A percentile compares a stretch with the other conserved stretches of the same genome.
These are phyloP conservation scores for Drosophila athabasca DNA, from an alignment of 1,140 invertebrate species.

Conservation along the genomic window DNA sequence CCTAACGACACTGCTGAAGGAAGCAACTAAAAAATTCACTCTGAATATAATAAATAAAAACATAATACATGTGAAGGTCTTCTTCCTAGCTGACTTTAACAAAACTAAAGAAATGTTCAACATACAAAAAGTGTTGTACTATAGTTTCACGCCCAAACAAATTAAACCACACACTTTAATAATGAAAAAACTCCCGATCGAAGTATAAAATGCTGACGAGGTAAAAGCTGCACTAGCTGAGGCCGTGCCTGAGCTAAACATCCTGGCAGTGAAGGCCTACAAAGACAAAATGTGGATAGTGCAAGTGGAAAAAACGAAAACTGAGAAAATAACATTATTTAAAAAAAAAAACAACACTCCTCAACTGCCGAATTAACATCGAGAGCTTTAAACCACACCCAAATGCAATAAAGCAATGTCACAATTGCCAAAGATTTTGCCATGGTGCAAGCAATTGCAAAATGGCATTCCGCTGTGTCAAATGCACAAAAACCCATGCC, in stretches of 20 bases:
- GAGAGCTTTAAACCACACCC: neutral
- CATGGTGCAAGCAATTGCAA: slow-evolving; percentile 19
- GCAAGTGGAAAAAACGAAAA: slow-evolving; percentile 3
- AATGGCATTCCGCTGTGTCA: slow-evolving; percentile 1
- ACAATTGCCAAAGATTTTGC: neutral
- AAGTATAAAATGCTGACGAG: too few species aligned
- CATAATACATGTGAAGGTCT: too few species aligned
- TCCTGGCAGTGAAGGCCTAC: neutral
- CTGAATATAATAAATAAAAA: too few species aligned
- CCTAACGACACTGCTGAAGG: too few species aligned
- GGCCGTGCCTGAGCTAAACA: neutral
- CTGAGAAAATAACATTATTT: neutral
- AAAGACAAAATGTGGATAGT: neutral
- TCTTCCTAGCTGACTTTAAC: too few species aligned
- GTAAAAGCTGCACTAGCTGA: too few species aligned
- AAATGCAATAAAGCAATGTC: neutral
- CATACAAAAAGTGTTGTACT: too few species aligned
- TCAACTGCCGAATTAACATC: neutral
- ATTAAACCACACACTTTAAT: too few species aligned
- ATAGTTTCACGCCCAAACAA: too few species aligned
- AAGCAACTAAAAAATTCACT: too few species aligned
- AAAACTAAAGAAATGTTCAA: too few species aligned
- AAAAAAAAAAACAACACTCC: neutral
- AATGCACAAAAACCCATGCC: neutral
- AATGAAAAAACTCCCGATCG: too few species aligned